phyloP scores from a whole-genome alignment of 2,113 vertebrate species.

The Syrrhaptes paradoxus region DNA sequence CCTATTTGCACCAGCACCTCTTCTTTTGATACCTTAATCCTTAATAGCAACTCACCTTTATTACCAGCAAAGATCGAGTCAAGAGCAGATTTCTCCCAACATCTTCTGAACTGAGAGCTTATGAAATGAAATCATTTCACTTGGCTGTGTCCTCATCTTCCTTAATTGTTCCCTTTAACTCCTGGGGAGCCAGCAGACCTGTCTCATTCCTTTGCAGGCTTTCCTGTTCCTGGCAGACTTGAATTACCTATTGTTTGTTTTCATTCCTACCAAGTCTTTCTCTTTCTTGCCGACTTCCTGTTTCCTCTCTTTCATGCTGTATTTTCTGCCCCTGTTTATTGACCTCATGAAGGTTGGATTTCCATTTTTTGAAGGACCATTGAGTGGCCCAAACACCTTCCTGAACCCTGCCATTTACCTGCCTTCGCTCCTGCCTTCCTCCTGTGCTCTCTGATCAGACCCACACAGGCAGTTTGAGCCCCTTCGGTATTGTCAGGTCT shows the following conservation, averaged over 20 bases:
- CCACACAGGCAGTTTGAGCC: neutral
- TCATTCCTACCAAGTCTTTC: neutral
- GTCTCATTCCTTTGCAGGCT: constrained; percentile 18
- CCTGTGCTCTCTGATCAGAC: rapidly evolving
- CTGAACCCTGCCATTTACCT: constrained; percentile 7
- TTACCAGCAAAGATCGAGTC: constrained; percentile 50
- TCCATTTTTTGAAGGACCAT: neutral
- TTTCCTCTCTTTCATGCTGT: constrained; percentile 32
- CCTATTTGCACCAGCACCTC: constrained; percentile 50
- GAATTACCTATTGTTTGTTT: constrained; percentile 59
- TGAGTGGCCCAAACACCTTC: neutral
- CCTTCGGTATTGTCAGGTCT: neutral
- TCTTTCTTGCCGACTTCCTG: constrained; percentile 33
- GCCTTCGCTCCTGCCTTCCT: neutral
- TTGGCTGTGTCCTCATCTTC: constrained; percentile 54
- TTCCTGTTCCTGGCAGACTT: constrained; percentile 57
- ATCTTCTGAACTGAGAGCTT: constrained; percentile 58
- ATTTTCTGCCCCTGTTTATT: constrained; percentile 21
- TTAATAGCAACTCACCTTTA: constrained; percentile 64
- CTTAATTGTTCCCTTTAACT: constrained; percentile 61
- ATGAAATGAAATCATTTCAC: constrained; percentile 64
- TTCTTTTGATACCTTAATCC: constrained; percentile 64
- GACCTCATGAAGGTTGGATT: neutral
- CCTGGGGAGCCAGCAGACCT: constrained; percentile 36
- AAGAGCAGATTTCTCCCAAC: constrained; percentile 36